Percentiles rank a stretch among this genome's conserved stretches.
Evolutionary conservation across 2,888 invertebrate genomes (phyloP).

Genomic region (Griposia aprilina): DNA sequence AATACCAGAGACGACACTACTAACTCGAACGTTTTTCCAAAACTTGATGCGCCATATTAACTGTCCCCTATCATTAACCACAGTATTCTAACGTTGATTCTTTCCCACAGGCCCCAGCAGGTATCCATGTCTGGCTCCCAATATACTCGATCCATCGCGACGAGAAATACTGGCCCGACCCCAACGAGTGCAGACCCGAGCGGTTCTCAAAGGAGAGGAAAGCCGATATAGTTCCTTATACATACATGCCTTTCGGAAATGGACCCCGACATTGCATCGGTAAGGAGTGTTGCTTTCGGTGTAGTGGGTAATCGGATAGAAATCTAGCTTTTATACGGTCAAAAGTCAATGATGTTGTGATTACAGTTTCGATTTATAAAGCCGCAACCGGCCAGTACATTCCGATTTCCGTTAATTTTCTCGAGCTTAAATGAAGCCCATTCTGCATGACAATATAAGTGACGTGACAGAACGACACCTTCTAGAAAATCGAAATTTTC

Average conservation of each 20-base stretch:
- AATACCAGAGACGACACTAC: not conserved
- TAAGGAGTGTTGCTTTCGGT: conserved; percentile 58
- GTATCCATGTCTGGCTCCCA: conserved; percentile 80
- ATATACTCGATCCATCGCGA: conserved; percentile 84
- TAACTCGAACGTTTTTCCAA: not conserved
- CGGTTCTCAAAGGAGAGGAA: conserved; percentile 75
- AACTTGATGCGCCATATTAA: not conserved
- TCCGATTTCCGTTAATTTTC: not conserved
- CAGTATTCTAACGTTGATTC: not conserved
- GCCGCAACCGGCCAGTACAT: too few species aligned
- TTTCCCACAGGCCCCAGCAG: conserved; percentile 73
- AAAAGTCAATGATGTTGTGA: not conserved
- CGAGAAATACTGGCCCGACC: conserved; percentile 81
- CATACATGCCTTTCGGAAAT: conserved; percentile 85
- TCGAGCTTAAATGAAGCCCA: not conserved
- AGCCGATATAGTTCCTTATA: conserved; percentile 78
- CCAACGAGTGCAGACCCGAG: conserved; percentile 73
- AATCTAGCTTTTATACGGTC: not conserved
- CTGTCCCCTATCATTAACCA: not conserved
- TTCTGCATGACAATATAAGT: not conserved
- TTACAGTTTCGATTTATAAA: not conserved
- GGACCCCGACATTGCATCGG: conserved; percentile 87
- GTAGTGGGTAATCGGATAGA: not conserved
- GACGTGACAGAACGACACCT: not conserved
- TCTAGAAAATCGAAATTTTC: not conserved